Base-by-base conservation (phyloP, 2,797 vertebrate genomes). In the Philypnodon macrostomus region DNA sequence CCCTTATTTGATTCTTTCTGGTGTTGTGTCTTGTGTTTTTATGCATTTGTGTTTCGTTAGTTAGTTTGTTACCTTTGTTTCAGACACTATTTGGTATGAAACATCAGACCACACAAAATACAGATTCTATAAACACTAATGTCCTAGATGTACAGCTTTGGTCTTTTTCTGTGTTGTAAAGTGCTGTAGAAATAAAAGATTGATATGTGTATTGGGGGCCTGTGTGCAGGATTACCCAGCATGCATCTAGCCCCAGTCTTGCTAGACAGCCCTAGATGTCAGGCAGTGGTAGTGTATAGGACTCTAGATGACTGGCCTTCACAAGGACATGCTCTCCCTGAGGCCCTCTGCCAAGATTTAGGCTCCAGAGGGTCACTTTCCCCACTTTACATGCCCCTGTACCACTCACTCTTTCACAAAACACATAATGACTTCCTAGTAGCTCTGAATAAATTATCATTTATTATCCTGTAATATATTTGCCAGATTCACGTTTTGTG, bases 261-360 rank as follows among this genome's bases (percentile, higher is more conserved):
- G 76, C 67, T 67, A 76, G 73, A 81, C 62, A 41, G 70, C 58
- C 72, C 67, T 76, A 85, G 80, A 86, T 85, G 81, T 84, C 78
- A 79, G 68, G 70, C 72, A 75, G 63, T 80, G 67, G n/a, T 78
- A 78, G 75, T 67, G 67, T 71, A 67, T 65, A 72, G 77, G 74
- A 73, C 67, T 66, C 78, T 66, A 70, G 78, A 81, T 44, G 47
- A 66, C 66, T 73, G 70, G 66, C 77, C 70, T 47, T 66, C 26
- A 21, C 56, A 70, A 66, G 69, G 60, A 78, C 71, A 73, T 46
- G 1, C 75, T 77, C 52, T 80, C 61, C 58, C 52, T 1, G 9
- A 63, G 68, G 73, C 75, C 51, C 8, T 12, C 31, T 67, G 70
- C 64, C 80, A 74, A 80, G 67, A 75, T 75, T n/a, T 63, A 70